Conservation (phyloP, 2,113 vertebrate genomes). For the Rhynchomys soricoides region DNA sequence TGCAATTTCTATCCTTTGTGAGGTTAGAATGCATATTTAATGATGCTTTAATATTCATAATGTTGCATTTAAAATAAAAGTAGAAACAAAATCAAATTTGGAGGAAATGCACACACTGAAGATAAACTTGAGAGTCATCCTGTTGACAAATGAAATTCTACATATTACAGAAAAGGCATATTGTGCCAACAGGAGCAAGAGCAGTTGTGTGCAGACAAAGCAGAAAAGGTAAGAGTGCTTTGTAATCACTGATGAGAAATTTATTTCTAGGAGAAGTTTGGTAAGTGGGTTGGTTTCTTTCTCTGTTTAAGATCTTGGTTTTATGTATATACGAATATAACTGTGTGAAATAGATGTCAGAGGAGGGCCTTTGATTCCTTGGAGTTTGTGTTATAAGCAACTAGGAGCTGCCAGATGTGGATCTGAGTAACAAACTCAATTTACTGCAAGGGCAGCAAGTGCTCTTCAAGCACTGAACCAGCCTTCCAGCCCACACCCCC, state of each 20-base stretch:
- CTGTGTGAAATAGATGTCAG: not conserved
- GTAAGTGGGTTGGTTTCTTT: not conserved
- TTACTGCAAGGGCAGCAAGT: not conserved
- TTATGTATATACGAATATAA: not conserved
- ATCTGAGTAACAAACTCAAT: not conserved
- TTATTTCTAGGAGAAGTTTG: not conserved
- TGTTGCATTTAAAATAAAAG: constrained; percentile 55
- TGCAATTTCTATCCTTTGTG: not conserved
- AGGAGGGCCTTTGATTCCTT: not conserved
- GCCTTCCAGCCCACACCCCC: too few species aligned
- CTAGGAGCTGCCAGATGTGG: too few species aligned
- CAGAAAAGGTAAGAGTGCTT: not conserved
- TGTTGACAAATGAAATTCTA: constrained; percentile 30
- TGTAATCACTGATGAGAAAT: constrained; percentile 4
- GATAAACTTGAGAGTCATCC: constrained; percentile 24
- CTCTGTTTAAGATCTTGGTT: not conserved
- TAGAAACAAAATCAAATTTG: constrained; percentile 59
- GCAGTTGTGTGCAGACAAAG: not conserved
- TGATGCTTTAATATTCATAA: constrained; percentile 42
- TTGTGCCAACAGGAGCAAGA: not conserved
- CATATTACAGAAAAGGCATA: not conserved
- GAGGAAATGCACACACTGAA: constrained; percentile 37
- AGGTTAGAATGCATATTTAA: constrained; percentile 57
- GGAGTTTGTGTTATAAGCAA: not conserved
- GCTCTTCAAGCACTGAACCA: too few species aligned